These are phyloP conservation scores for Dallia pectoralis DNA, from an alignment of 2,797 vertebrate species.

Conservation along the genomic window DNA sequence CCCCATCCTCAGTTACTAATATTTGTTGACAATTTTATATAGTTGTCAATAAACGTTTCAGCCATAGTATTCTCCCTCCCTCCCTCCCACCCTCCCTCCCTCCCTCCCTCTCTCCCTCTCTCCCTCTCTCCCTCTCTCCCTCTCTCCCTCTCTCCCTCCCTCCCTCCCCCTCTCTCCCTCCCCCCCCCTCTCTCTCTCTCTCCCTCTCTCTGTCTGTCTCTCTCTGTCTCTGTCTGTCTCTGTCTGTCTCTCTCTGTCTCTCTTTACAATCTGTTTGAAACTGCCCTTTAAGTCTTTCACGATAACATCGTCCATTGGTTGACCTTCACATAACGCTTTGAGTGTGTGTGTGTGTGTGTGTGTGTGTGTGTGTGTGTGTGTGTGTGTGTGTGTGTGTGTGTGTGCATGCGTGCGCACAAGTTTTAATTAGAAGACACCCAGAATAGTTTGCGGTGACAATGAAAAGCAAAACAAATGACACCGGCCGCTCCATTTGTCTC, in stretches of 20 bases:
- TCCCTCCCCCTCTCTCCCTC: not conserved
- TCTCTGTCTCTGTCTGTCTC: not conserved
- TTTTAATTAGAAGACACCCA: conserved; percentile 60
- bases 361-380: not conserved
- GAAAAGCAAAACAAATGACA: conserved; percentile 61
- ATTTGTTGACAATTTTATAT: too few species aligned
- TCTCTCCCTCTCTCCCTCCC: too few species aligned
- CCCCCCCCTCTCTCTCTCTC: not conserved
- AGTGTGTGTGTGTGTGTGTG: conserved; percentile 29
- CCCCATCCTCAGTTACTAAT: too few species aligned
- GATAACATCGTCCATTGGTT: conserved; percentile 58
- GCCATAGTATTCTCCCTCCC: too few species aligned
- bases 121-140: too few species aligned
- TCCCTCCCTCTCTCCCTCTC: too few species aligned
- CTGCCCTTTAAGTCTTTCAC: conserved; percentile 54
- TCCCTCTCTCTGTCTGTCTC: not conserved
- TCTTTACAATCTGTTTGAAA: conserved; percentile 26
- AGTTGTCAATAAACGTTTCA: too few species aligned
- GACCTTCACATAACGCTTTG: conserved; percentile 61
- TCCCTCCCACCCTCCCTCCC: too few species aligned
- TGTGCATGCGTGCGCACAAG: conserved; percentile 7
- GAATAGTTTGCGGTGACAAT: conserved; percentile 52
- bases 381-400: conserved; percentile 2
- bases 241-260: conserved; percentile 6
- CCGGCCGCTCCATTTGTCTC: conserved; percentile 54